Evolutionary conservation across 2,113 vertebrate species (phyloP).

Genomic region (Acanthochromis polyacanthus): DNA sequence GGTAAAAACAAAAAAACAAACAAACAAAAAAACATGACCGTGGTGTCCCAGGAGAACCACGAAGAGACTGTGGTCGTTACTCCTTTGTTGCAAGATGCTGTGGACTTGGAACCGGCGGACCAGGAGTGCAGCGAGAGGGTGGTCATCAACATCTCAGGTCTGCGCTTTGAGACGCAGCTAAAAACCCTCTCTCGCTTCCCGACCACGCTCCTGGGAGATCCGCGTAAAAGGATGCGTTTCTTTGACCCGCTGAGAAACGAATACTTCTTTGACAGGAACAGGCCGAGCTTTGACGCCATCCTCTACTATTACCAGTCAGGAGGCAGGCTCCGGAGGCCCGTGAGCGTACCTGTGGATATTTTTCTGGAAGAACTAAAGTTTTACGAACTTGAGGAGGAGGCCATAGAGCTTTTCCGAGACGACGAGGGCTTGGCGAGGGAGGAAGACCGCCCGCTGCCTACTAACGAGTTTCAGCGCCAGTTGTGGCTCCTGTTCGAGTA

Average conservation of each 20-base stretch:
- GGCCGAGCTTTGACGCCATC: constrained; percentile 94
- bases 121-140: constrained; percentile 90
- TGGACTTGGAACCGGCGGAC: constrained; percentile 74
- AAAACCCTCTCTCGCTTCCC: constrained; percentile 93
- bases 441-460: constrained; percentile 90
- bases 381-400: constrained; percentile 91
- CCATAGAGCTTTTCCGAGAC: constrained; percentile 88
- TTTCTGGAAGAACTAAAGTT: constrained; percentile 95
- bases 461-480: constrained; percentile 88
- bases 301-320: constrained; percentile 96
- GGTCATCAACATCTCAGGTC: constrained; percentile 94
- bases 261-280: constrained; percentile 96
- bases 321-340: constrained; percentile 90
- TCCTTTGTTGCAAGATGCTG: constrained; percentile 67
- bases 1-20: too few species aligned
- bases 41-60: constrained; percentile 80
- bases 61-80: constrained; percentile 77
- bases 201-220: constrained; percentile 91
- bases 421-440: constrained; percentile 92
- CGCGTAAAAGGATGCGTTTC: constrained; percentile 91
- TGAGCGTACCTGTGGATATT: constrained; percentile 93
- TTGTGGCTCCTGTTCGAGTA: constrained; percentile 93
- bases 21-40: constrained; percentile 84
- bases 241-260: constrained; percentile 94
- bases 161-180: constrained; percentile 94